Base-by-base conservation (phyloP, 2,113 vertebrate species). In the Meriones unguiculatus region DNA sequence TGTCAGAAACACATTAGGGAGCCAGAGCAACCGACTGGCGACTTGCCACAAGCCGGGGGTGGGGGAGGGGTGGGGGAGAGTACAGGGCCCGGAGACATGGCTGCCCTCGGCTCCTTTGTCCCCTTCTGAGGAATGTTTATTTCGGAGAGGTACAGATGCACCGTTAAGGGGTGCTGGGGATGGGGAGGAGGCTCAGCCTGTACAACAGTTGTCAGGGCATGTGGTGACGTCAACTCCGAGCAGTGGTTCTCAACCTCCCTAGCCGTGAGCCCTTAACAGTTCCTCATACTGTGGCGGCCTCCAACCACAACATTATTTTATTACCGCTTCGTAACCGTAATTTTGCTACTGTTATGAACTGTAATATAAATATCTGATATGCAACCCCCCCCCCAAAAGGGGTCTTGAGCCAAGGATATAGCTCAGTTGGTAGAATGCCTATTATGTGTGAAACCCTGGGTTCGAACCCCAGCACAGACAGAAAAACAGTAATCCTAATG, bases 1-100 rank as follows among this genome's bases (percentile, higher is more conserved):
- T 94, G 96, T 96, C 95, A 93, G 82, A 95, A 94, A 78, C 80
- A 72, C 14, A 2, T 86, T 28, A 50, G 65, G 75, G 82, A 80
- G 25, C 41, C 57, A 20, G 7, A 20, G 8, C 65, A 18, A 62
- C 24, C 5, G 57, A 41, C 22, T 57, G 80, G 14, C 5, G 25
- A 52, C 46, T 50, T 81, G 13, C 70, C 20, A 69, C 35, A 20
- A 46, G 81, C 57, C 0, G 2, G 1, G 1, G n/a, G 41, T 46
- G 46, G 46, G 46, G 46, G 46, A 46, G 46, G 46, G 46, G 46
- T 46, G 46, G 46, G 46, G 46, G 38, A 17, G 17, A 4, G 41
- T 64, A 59, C 73, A 69, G 76, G 86, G 46, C 41, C 81, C 22
- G 12, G n/a, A 57, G 70, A 54, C 24, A 35, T 6, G 22, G 62